Base-by-base conservation (phyloP, 1,140 invertebrate genomes). In the Geopemphigus sp. region DNA sequence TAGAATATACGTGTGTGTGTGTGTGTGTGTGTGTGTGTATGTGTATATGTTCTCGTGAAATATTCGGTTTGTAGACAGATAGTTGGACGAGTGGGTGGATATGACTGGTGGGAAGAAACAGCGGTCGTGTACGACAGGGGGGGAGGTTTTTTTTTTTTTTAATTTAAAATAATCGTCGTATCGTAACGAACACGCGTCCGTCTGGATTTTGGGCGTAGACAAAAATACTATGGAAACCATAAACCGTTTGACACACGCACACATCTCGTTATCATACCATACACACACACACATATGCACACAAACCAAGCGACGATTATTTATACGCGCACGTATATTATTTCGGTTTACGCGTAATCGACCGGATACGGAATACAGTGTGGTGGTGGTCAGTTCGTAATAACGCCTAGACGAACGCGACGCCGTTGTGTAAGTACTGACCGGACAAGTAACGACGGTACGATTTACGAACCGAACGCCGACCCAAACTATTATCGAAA, bases 31-130 rank as follows among this genome's bases (percentile, higher is more conserved):
- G n/a, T n/a, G n/a, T 50, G 12, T 50, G 12, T 14, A 50, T 39
- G 8, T 39, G 8, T 39, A 47, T 11, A 39, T 19, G 11, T 24
- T 68, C 17, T 26, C 15, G 10, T 26, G 19, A 70, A 70, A 70
- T 53, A 70, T 53, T 70, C 53, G 24, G 68, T 53, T 70, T 26
- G 24, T 24, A 26, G 68, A 70, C 47, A 19, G 66, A 70, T 53
- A 26, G 68, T 53, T 70, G 47, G 47, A 53, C 17, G 24, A 70
- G 68, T 70, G 68, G 68, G 68, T 19, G 47, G 47, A 70, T 11
- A 15, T 17, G 10, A 70, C 68, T 70, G 47, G 68, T 70, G 68
- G 68, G 68, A 70, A 70, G 68, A 53, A 70, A 53, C 47, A 53
- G 1, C 59, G 26, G 0, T 5, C 19, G 2, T 66, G 22, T 29